A percentile compares a stretch with the other conserved stretches of the same genome.
phyloP scores from a whole-genome alignment of 2,888 invertebrate genomes.

The Macrophya alboannulata region DNA sequence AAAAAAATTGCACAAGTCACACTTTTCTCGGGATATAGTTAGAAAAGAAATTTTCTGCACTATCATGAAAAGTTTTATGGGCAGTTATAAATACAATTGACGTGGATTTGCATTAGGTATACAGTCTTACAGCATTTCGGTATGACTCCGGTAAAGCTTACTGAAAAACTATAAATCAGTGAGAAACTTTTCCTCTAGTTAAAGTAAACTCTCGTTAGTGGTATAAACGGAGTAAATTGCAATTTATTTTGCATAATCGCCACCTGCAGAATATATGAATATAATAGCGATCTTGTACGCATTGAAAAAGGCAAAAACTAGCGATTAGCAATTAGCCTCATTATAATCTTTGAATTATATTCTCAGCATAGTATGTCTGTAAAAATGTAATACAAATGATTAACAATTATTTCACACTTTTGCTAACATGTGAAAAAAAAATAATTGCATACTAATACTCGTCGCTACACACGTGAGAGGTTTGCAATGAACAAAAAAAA shows the following conservation, averaged over 20 bases:
- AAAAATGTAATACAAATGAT: background rate
- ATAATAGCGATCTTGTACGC: background rate
- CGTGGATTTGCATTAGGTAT: background rate
- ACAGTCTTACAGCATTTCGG: background rate
- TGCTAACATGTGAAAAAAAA: background rate
- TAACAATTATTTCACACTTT: background rate
- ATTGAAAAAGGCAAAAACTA: background rate
- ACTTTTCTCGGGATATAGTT: background rate
- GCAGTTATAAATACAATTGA: background rate
- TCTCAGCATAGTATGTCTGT: background rate
- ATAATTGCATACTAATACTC: background rate
- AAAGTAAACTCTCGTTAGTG: background rate
- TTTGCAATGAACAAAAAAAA: background rate
- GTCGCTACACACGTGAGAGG: background rate
- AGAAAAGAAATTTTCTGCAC: background rate
- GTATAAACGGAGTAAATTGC: background rate
- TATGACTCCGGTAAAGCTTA: background rate
- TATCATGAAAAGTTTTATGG: too few relatives aligned
- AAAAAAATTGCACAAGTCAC: background rate
- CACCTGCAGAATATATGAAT: slow-evolving; percentile 11
- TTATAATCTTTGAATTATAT: background rate
- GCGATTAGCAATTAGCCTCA: background rate
- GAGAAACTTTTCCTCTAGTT: background rate
- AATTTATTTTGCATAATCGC: background rate
- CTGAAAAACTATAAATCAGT: background rate